These are phyloP conservation scores for Scarus forsteni DNA, from an alignment of 2,797 vertebrate species.

Conservation along the genomic window DNA sequence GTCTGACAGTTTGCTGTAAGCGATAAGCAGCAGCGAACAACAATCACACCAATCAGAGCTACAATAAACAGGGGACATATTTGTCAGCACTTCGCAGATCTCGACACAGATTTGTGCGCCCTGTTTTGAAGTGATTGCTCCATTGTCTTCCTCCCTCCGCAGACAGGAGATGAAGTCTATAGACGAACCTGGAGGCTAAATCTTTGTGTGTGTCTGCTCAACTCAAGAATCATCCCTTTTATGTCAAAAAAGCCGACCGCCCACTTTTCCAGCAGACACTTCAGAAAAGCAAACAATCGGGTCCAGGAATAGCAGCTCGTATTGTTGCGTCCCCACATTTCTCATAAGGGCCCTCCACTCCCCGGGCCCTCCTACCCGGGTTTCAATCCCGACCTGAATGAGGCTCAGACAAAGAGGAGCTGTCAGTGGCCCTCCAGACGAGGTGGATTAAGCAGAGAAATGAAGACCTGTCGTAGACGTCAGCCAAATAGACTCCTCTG, in stretches of 20 bases:
- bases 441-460: constrained; percentile 70
- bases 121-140: constrained; percentile 25
- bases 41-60: constrained; percentile 41
- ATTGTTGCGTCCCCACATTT: constrained; percentile 62
- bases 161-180: constrained; percentile 18
- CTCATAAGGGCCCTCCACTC: constrained; percentile 59
- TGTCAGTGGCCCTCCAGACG: constrained; percentile 65
- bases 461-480: constrained; percentile 71
- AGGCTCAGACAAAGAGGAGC: constrained; percentile 70
- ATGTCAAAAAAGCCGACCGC: constrained; percentile 47
- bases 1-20: constrained; percentile 11
- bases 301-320: constrained; percentile 68
- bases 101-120: constrained; percentile 24
- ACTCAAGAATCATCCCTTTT: constrained; percentile 54
- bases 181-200: constrained; percentile 25
- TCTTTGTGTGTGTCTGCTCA: constrained; percentile 30
- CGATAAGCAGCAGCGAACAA: constrained; percentile 40
- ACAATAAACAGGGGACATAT: constrained; percentile 18
- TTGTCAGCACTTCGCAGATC: constrained; percentile 29
- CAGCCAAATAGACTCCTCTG: constrained; percentile 72
- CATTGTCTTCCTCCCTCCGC: constrained; percentile 28
- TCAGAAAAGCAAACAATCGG: constrained; percentile 78
- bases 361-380: constrained; percentile 46
- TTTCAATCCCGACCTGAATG: constrained; percentile 71
- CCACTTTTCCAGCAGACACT: constrained; percentile 59